Evolutionary conservation across 2,797 vertebrate species (phyloP), one percentile per base, ranked within the genome.

Genomic region (Sebastes paucispinis): DNA sequence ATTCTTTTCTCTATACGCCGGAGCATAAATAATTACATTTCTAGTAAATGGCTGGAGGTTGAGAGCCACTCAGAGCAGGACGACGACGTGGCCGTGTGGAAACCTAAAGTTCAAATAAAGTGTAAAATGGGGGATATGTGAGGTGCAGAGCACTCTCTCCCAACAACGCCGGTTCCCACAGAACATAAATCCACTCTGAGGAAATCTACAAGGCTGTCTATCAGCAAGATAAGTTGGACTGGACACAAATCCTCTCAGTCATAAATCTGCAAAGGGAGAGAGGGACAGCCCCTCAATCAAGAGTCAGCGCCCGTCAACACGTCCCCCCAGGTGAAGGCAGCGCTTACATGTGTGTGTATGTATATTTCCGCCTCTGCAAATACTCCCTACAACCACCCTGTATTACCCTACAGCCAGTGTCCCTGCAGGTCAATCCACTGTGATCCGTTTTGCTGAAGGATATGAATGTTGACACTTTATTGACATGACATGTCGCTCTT

Each of bases 1-100:
- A 93, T 89, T 88, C 75, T 69, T 82, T 82, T 84, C 86, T 89
- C 77, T 65, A 82, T 63, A 82, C n/a, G 82, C 85, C 6, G 77
- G 50, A 83, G 86, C 86, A 88, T 91, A 91, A 93, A 94, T 93
- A 92, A 93, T 92, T 91, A 91, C 83, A 87, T 92, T 90, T 83
- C 77, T 67, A 73, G 90, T 86, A 84, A 92, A 91, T 78, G 79
- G 80, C 81, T 75, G 87, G 80, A 86, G 88, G 83, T 84, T 75
- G 81, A 82, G 88, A 86, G 87, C 69, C 83, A 81, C 82, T 87
- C 74, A 1, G 67, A 87, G 84, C 74, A 2, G 75, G 71, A 20
- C 47, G 81, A 77, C 74, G n/a, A 47, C 43, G 16, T 57, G 27
- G 72, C 69, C 9, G 55, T 10, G 83, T 12, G 76, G 39, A 75